These are phyloP conservation scores for Pantelozetes paolii DNA, from an alignment of 2,888 invertebrate genomes.

Conservation along the genomic window DNA sequence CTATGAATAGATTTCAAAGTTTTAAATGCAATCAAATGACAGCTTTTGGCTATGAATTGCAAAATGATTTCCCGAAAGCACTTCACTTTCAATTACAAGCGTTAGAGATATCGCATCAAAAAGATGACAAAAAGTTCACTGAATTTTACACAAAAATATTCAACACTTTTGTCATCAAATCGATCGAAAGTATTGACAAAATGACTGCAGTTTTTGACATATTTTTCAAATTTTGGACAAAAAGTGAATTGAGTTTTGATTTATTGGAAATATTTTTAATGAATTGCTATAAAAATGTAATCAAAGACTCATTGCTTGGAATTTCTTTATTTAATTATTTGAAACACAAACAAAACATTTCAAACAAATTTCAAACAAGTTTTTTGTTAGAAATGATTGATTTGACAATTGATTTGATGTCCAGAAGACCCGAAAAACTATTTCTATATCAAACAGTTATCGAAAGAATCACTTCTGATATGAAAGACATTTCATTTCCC, in stretches of 20 bases:
- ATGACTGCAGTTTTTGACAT: background rate
- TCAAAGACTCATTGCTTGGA: slow-evolving; percentile 32
- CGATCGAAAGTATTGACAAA: background rate
- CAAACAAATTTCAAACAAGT: background rate
- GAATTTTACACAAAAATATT: background rate
- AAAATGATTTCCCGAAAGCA: slow-evolving; percentile 13
- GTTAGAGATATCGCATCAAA: background rate
- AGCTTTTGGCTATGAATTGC: slow-evolving; percentile 26
- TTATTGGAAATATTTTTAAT: background rate
- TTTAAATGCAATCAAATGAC: slow-evolving; percentile 27
- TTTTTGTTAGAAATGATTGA: slow-evolving; percentile 31
- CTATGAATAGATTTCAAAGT: slow-evolving; percentile 2
- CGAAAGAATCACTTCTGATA: slow-evolving; percentile 29
- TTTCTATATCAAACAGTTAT: slow-evolving; percentile 2
- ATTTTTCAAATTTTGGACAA: background rate
- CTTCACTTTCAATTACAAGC: slow-evolving; percentile 20
- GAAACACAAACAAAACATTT: slow-evolving; percentile 1
- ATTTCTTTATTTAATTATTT: slow-evolving; percentile 28
- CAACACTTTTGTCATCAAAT: background rate
- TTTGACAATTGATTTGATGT: background rate
- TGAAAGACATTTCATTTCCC: slow-evolving; percentile 22
- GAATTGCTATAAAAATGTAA: background rate
- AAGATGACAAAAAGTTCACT: background rate
- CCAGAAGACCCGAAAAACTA: slow-evolving; percentile 17
- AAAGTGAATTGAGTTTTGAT: slow-evolving; percentile 1